A percentile compares a stretch with the other conserved stretches of the same genome.
Evolutionary conservation across 1,140 invertebrate genomes (phyloP).

Genomic region (Drosophila mayri): DNA sequence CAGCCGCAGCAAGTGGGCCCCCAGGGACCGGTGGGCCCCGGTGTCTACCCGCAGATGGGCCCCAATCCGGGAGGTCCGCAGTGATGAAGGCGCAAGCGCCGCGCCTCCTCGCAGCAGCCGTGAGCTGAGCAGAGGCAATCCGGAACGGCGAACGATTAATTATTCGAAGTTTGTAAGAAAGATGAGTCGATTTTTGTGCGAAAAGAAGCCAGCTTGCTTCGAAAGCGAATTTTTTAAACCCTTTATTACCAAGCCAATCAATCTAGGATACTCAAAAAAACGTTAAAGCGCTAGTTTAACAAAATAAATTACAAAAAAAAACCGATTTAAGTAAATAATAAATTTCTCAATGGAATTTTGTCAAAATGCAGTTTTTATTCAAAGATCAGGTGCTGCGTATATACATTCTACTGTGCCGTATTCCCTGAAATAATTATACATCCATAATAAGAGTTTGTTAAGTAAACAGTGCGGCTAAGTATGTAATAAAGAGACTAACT

Average conservation of each 20-base stretch:
- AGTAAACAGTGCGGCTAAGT: constrained; percentile 36
- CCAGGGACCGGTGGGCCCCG: constrained; percentile 64
- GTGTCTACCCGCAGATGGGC: constrained; percentile 67
- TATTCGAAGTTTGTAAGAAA: background rate
- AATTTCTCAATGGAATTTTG: background rate
- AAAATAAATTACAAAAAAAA: background rate
- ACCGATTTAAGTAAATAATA: background rate
- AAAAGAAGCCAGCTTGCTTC: background rate
- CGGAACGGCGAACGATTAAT: constrained; percentile 45
- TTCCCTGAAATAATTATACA: constrained; percentile 15
- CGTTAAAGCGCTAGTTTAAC: background rate
- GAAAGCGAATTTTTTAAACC: background rate
- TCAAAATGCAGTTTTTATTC: background rate
- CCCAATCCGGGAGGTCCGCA: constrained; percentile 77
- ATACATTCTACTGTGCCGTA: constrained; percentile 21
- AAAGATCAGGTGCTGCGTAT: constrained; percentile 9
- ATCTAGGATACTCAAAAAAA: constrained; percentile 4
- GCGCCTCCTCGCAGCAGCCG: constrained; percentile 73
- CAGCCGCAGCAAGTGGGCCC: constrained; percentile 76
- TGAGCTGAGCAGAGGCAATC: constrained; percentile 35
- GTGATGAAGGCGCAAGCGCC: constrained; percentile 85
- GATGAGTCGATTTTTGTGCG: constrained; percentile 11
- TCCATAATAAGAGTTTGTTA: constrained; percentile 19
- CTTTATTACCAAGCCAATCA: constrained; percentile 12
- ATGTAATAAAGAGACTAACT: constrained; percentile 59